Base-by-base conservation (phyloP, 2,888 invertebrate species). In the Conops quadrifasciatus region DNA sequence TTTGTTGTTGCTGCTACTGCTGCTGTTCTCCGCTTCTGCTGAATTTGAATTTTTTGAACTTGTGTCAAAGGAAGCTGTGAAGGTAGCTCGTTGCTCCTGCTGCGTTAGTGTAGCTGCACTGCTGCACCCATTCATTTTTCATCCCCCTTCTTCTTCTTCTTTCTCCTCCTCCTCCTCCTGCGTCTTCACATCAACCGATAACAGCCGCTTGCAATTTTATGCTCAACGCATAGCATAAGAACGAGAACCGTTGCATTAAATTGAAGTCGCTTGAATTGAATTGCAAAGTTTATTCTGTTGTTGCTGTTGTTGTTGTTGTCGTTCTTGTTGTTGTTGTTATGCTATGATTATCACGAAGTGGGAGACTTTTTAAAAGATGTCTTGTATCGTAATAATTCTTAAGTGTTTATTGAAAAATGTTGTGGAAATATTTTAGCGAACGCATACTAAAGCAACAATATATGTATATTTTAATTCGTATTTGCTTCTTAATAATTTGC, bases 51-150 rank as follows among this genome's bases (percentile, higher is more conserved):
- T 59, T 36, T 47, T 49, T n/a, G n/a, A 45, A 64, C 49, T 64
- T 64, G 49, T 24, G 49, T 64, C 64, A 28, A 51, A 51, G 28
- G 64, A 51, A 28, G 47, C 47, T 64, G 51, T 26, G 24, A 64
- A 49, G 28, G 49, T 49, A 36, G 36, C 36, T 60, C 53, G 19
- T 3, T 30, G 28, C 36, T 60, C 53, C 16, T 26, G 30, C 28
- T 30, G 36, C 36, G 4, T 30, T 7, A 9, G 2, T 53, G 53
- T 19, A 9, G 2, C 63, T 63, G 21, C 47, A 21, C 63, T 26
- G 28, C 45, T 36, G 19, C 62, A 1, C 28, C 26, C 24, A 19
- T 51, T 51, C 11, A 13, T 47, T 9, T 56, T 13, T 56, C 21
- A 13, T 11, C 56, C 2, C n/a, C 11, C 24, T 53, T 19, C 19